Base-by-base conservation (phyloP, 1,140 invertebrate species). In the Lucilia sericata region DNA sequence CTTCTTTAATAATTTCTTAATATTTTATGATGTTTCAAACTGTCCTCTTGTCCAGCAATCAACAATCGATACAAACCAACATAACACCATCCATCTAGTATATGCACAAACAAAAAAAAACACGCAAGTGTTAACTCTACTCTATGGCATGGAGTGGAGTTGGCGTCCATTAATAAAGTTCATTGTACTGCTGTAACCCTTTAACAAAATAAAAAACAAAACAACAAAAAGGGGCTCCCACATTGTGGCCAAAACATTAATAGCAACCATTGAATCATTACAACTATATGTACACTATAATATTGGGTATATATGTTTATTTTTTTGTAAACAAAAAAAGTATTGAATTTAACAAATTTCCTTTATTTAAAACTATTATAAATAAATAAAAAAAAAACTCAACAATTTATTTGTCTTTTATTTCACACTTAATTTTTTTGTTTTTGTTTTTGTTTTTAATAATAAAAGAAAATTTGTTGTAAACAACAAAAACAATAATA, bases 281-380 rank as follows among this genome's bases (percentile, higher is more conserved):
- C 55, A 17, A 60, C 25, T 2, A 30, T 30, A 30, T 30, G 3
- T 3, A 30, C 25, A 30, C 25, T 60, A 0, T 60, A 17, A n/a
- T 7, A 60, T 14, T n/a, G 55, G 13, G 55, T 60, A 60, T 60
- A 14, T n/a, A 60, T 60, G 55, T 60, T 60, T n/a, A 60, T 60
- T 60, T 55, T 14, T 42, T 42, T 42, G 42, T 42, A 42, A 42
- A 42, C 42, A 60, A 17, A 55, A n/a, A 55, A 60, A 60, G 55
- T 60, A 60, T 60, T 60, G 55, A 60, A n/a, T 60, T 60, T 60
- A 60, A 60, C 55, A 60, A 60, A 60, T 60, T 60, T 60, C 55
- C 55, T 60, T 60, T 60, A n/a, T 60, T 60, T 60, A 14, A 60
- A 60, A 60, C 55, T 60, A 60, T 60, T 60, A 60, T 60, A 60